Percentiles rank a stretch among this genome's conserved stretches.
Evolutionary conservation across 37 sponge, comb jelly and placozoan genomes (phyloP).

Genomic region (Tethya wilhelma): DNA sequence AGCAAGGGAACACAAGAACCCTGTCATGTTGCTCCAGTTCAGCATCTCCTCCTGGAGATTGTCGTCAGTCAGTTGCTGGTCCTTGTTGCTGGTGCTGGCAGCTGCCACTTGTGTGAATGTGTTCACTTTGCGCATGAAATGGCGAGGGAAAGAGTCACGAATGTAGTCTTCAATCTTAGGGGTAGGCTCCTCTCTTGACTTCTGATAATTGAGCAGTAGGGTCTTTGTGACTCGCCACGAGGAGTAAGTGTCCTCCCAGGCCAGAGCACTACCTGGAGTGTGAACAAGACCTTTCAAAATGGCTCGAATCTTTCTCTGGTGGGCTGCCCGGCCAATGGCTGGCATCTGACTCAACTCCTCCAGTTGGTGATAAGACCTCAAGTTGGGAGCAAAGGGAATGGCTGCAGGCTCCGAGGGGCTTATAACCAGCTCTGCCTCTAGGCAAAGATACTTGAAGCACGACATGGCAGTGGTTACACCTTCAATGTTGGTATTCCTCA

Average conservation of each 20-base stretch:
- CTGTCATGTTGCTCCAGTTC: conserved; percentile 91
- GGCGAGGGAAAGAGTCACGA: conserved; percentile 57
- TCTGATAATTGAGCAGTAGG: conserved; percentile 51
- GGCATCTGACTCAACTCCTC: conserved; percentile 42
- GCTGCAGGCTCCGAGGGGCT: conserved; percentile 62
- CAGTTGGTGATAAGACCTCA: conserved; percentile 65
- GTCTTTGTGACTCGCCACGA: conserved; percentile 74
- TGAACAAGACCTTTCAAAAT: conserved; percentile 75
- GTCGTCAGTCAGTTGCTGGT: conserved; percentile 46
- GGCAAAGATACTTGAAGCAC: conserved; percentile 74
- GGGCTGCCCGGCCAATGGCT: conserved; percentile 77
- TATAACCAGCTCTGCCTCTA: conserved; percentile 71
- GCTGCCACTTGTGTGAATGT: neutral
- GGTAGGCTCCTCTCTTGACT: conserved; percentile 23
- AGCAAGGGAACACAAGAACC: conserved; percentile 88
- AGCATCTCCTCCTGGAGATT: conserved; percentile 52
- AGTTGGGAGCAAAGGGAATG: conserved; percentile 73
- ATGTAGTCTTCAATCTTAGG: conserved; percentile 14
- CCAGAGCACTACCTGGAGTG: conserved; percentile 81
- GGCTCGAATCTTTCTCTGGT: conserved; percentile 73
- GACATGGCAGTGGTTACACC: conserved; percentile 77
- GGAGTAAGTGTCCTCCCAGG: conserved; percentile 88
- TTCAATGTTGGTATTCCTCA: conserved; percentile 66
- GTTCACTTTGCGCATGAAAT: conserved; percentile 43
- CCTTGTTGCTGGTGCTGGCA: neutral